These are phyloP conservation scores for Heterodera carotae DNA, from an alignment of 1,140 invertebrate genomes.

Conservation along the genomic window DNA sequence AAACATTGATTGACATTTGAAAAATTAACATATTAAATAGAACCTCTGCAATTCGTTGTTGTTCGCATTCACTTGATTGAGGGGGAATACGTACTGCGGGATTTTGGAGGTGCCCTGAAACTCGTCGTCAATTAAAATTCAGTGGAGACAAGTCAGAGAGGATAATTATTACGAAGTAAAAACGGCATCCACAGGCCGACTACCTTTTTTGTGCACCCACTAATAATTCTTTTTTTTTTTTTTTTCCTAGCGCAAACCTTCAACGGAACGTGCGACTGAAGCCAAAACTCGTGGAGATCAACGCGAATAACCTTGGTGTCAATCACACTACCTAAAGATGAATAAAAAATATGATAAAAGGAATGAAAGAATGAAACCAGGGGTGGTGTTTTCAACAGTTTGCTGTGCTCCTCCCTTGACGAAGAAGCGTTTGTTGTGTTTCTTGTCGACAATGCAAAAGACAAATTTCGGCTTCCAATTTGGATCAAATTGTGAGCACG, in stretches of 20 bases:
- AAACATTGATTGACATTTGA: neutral
- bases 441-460: constrained; percentile 36
- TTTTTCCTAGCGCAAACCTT: constrained; percentile 8
- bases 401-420: neutral
- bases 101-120: constrained; percentile 37
- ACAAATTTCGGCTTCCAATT: constrained; percentile 32
- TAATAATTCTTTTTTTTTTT: too few species aligned
- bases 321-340: constrained; percentile 7
- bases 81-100: constrained; percentile 30
- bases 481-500: neutral
- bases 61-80: constrained; percentile 28
- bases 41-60: constrained; percentile 17
- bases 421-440: constrained; percentile 47
- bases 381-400: constrained; percentile 24
- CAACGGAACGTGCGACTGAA: constrained; percentile 30
- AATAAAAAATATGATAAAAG: neutral
- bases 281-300: constrained; percentile 31
- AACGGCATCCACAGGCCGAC: too few species aligned
- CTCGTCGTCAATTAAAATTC: neutral
- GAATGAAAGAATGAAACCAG: neutral
- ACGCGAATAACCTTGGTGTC: constrained; percentile 25
- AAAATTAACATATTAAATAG: too few species aligned
- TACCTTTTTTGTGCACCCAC: too few species aligned
- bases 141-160: too few species aligned
- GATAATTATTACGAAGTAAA: too few species aligned